Percentiles rank a stretch among this genome's conserved stretches.
Conservation (phyloP, 2,888 invertebrate genomes). For the Tenthredo mesomela region DNA sequence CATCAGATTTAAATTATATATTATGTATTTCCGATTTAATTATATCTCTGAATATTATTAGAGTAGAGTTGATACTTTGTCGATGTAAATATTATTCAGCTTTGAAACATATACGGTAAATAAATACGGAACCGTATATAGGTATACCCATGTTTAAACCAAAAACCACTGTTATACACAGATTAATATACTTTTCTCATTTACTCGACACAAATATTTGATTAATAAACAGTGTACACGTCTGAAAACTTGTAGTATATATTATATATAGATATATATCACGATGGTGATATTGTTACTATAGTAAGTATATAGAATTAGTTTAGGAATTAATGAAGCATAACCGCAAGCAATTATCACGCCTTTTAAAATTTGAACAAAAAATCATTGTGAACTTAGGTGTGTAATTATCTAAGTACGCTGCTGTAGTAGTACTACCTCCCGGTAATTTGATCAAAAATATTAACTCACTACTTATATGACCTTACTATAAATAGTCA, state of each 20-base stretch:
- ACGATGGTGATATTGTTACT: background rate
- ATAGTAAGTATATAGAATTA: background rate
- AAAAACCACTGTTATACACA: background rate
- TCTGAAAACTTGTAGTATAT: background rate
- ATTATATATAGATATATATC: background rate
- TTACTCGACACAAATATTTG: background rate
- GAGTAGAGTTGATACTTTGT: background rate
- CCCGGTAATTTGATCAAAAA: background rate
- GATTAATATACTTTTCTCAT: background rate
- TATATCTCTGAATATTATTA: background rate
- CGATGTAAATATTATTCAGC: background rate
- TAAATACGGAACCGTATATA: constrained; percentile 1
- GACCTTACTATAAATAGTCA: background rate
- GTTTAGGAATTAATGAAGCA: background rate
- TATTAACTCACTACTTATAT: background rate
- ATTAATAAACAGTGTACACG: background rate
- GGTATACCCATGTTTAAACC: background rate
- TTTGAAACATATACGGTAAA: background rate
- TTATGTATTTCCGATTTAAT: background rate
- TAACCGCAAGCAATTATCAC: background rate
- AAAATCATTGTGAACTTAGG: background rate
- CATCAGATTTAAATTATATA: background rate
- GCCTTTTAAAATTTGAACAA: background rate
- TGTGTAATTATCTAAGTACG: background rate
- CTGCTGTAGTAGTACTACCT: too few species aligned